Evolutionary conservation across 2,113 vertebrate species (phyloP).

Genomic region (Megalops atlanticus): DNA sequence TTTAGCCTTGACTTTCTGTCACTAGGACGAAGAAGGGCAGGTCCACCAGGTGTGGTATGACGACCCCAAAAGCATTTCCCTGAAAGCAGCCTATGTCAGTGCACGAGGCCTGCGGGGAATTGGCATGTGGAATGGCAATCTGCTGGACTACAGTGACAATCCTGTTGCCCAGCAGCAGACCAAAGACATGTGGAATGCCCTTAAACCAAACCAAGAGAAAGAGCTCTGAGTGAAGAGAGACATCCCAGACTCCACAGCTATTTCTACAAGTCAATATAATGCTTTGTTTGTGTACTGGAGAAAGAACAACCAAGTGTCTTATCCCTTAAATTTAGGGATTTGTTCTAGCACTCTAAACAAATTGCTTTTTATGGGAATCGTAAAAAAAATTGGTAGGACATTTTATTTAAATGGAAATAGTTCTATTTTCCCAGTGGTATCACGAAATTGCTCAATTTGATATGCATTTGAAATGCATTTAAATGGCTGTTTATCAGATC

Average conservation of each 20-base stretch:
- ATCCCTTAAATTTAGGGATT: slow-evolving; percentile 28
- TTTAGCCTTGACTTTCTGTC: slow-evolving; percentile 29
- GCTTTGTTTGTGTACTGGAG: slow-evolving; percentile 27
- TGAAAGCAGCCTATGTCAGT: slow-evolving; percentile 76
- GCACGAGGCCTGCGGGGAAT: slow-evolving; percentile 78
- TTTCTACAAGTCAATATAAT: slow-evolving; percentile 45
- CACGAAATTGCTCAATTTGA: too few relatives aligned
- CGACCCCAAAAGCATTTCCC: slow-evolving; percentile 83
- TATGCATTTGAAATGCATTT: slow-evolving; percentile 29
- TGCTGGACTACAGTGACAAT: slow-evolving; percentile 81
- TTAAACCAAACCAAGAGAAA: slow-evolving; percentile 62
- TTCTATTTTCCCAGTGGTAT: slow-evolving; percentile 12
- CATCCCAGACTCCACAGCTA: slow-evolving; percentile 17
- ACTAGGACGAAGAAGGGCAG: slow-evolving; percentile 72
- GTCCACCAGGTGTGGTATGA: slow-evolving; percentile 96
- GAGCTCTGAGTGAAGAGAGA: slow-evolving; percentile 22
- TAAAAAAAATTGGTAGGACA: background rate
- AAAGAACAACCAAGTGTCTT: background rate
- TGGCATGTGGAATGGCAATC: slow-evolving; percentile 92
- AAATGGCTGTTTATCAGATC: slow-evolving; percentile 17
- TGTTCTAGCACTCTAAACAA: slow-evolving; percentile 35
- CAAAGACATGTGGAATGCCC: slow-evolving; percentile 84
- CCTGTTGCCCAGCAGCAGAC: slow-evolving; percentile 75
- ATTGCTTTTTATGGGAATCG: slow-evolving; percentile 35
- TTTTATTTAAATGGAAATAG: background rate